Conservation (phyloP, 2,888 invertebrate genomes). For the Eustalomyia histrio region DNA sequence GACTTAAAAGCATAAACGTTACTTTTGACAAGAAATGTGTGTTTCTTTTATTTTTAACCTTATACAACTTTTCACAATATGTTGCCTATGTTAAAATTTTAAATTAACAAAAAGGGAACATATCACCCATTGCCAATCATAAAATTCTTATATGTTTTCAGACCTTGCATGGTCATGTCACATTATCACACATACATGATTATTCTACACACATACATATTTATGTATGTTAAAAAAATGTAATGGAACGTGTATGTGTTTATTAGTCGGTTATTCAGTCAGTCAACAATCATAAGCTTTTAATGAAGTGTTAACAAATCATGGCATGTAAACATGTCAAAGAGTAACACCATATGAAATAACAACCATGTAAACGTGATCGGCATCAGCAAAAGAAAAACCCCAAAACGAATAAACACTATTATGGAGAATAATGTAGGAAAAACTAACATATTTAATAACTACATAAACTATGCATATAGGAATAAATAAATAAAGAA, state of each 20-base stretch:
- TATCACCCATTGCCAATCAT: constrained; percentile 4
- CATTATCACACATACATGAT: constrained; percentile 22
- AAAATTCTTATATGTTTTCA: constrained; percentile 17
- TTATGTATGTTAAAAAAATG: neutral
- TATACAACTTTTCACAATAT: no score
- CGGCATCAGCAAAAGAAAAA: constrained; percentile 51
- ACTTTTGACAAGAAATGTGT: no score
- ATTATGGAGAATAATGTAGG: neutral
- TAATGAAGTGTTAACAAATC: constrained; percentile 66
- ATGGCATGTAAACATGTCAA: constrained; percentile 65
- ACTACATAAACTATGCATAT: constrained; percentile 23
- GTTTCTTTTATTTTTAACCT: no score
- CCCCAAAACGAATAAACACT: neutral
- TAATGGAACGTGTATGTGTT: neutral
- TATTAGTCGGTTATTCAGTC: constrained; percentile 23
- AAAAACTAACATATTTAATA: constrained; percentile 18
- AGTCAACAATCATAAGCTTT: constrained; percentile 60
- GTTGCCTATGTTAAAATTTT: no score
- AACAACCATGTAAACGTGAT: constrained; percentile 55
- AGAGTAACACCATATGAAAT: constrained; percentile 55
- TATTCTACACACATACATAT: neutral
- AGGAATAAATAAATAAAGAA: constrained; percentile 9
- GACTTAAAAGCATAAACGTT: no score
- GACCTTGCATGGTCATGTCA: constrained; percentile 35
- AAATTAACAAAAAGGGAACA: no score